These are phyloP conservation scores for Aspidapion aeneum DNA, from an alignment of 2,888 invertebrate species.

Conservation along the genomic window DNA sequence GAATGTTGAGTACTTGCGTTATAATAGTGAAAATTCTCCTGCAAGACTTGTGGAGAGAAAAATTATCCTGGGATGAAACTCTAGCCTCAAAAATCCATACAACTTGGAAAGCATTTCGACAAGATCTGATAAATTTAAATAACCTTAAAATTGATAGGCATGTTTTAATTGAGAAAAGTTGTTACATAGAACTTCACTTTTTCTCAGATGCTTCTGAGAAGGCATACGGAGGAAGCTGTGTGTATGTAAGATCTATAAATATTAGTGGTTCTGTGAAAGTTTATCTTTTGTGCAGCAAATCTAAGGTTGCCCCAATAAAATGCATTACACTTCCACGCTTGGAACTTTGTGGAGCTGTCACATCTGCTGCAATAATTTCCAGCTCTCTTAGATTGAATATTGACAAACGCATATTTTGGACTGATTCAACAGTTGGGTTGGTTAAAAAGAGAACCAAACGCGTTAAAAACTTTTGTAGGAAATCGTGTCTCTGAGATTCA, in stretches of 20 bases:
- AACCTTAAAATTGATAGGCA: too few species aligned
- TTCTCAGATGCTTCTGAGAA: too few species aligned
- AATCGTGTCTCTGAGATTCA: constrained; percentile 18
- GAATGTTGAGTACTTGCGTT: background rate
- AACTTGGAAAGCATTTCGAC: too few species aligned
- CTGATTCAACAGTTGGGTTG: constrained; percentile 21
- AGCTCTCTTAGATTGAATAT: constrained; percentile 7
- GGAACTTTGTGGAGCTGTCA: constrained; percentile 23
- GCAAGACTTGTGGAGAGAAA: background rate
- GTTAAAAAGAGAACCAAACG: constrained; percentile 13
- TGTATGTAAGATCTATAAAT: background rate
- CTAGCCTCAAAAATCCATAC: background rate
- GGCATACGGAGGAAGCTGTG: too few species aligned
- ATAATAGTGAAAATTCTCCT: constrained; percentile 1
- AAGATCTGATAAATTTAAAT: too few species aligned
- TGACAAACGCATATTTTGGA: constrained; percentile 19
- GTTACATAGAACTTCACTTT: too few species aligned
- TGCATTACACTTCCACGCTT: constrained; percentile 21
- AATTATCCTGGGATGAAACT: background rate
- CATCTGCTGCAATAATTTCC: constrained; percentile 11
- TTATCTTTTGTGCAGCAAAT: constrained; percentile 12
- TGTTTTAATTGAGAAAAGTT: too few species aligned
- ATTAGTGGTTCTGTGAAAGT: background rate
- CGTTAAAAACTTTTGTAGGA: constrained; percentile 14
- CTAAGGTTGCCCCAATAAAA: constrained; percentile 20